Conservation (phyloP, 1,140 invertebrate genomes). For the Daktulosphaira vitifoliae region DNA sequence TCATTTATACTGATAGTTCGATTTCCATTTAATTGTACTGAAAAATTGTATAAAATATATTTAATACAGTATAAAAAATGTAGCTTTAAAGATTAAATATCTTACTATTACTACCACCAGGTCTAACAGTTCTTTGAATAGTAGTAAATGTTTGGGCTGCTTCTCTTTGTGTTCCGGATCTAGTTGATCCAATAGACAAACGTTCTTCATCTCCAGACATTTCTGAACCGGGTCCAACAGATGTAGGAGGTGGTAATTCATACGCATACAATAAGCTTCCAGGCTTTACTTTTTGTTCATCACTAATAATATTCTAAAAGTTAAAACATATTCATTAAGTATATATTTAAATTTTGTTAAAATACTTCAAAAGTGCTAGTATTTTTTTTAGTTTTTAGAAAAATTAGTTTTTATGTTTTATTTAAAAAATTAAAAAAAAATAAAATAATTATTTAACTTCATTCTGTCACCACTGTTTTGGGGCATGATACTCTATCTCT, state of each 20-base stretch:
- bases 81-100: no score
- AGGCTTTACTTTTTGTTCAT: slow-evolving; percentile 48
- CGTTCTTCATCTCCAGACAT: slow-evolving; percentile 39
- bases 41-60: no score
- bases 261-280: slow-evolving; percentile 47
- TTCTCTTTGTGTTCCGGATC: slow-evolving; percentile 36
- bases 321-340: no score
- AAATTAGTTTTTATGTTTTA: no score
- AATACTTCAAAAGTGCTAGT: no score
- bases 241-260: slow-evolving; percentile 44
- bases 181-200: slow-evolving; percentile 37
- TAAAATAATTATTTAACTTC: no score
- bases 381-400: no score
- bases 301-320: slow-evolving; percentile 45
- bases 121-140: slow-evolving; percentile 44
- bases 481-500: no score
- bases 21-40: slow-evolving; percentile 18
- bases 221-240: slow-evolving; percentile 30
- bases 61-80: no score
- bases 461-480: no score
- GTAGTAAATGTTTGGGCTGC: slow-evolving; percentile 45
- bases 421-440: no score
- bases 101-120: slow-evolving; percentile 25
- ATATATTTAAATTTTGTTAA: no score
- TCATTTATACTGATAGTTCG: slow-evolving; percentile 21